Base-by-base conservation (phyloP, 2,797 vertebrate species). In the Apodemus agrarius region DNA sequence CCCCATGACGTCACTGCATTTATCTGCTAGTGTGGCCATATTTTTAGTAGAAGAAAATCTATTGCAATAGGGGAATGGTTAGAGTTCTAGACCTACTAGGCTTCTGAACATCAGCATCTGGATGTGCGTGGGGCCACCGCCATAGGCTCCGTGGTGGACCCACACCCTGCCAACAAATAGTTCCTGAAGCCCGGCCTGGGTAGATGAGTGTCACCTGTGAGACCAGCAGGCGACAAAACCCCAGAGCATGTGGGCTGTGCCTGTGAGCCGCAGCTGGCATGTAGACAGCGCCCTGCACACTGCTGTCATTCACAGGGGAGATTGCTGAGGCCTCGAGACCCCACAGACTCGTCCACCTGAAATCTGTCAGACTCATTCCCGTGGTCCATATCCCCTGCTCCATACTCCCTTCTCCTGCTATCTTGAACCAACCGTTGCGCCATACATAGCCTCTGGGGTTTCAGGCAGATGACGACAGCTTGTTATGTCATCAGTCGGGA, bases 201-300 rank as follows among this genome's bases (percentile, higher is more conserved):
- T 3, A 2, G 31, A 13, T n/a, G 16, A 31, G 8, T 49, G 9
- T 63, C 34, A 7, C 13, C 59, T 13, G 4, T 69, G 40, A 79
- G 54, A 40, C 22, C 85, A 65, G 61, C 29, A 31, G 49, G 46
- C 40, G 52, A 52, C 4, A 10, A 1, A 7, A 31, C 2, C 0
- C 1, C 0, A 1, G 31, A 37, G 67, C 21, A 4, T 59, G 37
- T 3, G 43, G 11, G 34, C 81, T 54, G 29, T 46, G 76, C 26
- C 7, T 40, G 0, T 6, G 52, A 29, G 3, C 65, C 46, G 61
- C 85, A 52, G 4, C 2, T 24, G 37, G 40, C 2, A 10, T 8
- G 6, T 21, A 49, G 24, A 16, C 69, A 21, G 29, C 57, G n/a
- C 59, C 49, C 61, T 29, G 52, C 29, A 74, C 19, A 29, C 49